Base-by-base conservation (phyloP, 2,888 invertebrate species). In the Yponomeuta sedellus region DNA sequence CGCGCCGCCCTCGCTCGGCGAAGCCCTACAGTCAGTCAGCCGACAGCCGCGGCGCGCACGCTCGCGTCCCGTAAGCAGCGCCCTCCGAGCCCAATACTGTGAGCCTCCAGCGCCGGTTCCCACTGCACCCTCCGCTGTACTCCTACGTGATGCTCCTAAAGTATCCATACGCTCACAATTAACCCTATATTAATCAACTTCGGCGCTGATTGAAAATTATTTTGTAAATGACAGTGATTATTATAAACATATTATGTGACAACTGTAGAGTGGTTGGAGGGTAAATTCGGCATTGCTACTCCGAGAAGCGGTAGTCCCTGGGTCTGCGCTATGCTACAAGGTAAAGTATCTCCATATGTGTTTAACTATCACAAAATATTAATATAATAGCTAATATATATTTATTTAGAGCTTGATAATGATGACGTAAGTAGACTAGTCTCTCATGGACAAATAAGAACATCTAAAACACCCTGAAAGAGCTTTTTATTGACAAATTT, bases 1-100 rank as follows among this genome's bases (percentile, higher is more conserved):
- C 82, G 88, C 86, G 88, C 83, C 88, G 87, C 86, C 88, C 87
- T 83, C 80, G 80, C 86, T 79, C 79, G 75, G 74, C 76, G 88
- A 84, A 88, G 88, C 87, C 68, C 67, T 68, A 86, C 81, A 83
- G 83, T 76, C 80, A 85, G 82, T 82, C 76, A 77, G 83, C 76
- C 77, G 79, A 77, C 78, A 80, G 80, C 75, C 73, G 73, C 73
- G 80, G 80, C 78, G 83, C 82, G 85, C 81, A 82, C 83, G 83
- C 77, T 73, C 74, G 75, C 59, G 40, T 66, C 52, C 61, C 56
- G 34, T 62, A 66, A 68, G 65, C 67, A 68, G 63, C 69, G 61
- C 68, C 67, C 74, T 66, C 67, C 70, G 66, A 70, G 70, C 69
- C 72, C 20, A 22, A 11, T 16, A 2, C 44, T 16, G 16, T 16